Percentiles rank a stretch among this genome's conserved stretches.
phyloP scores from a whole-genome alignment of 2,797 vertebrate genomes.

The Labeo calbasu region DNA sequence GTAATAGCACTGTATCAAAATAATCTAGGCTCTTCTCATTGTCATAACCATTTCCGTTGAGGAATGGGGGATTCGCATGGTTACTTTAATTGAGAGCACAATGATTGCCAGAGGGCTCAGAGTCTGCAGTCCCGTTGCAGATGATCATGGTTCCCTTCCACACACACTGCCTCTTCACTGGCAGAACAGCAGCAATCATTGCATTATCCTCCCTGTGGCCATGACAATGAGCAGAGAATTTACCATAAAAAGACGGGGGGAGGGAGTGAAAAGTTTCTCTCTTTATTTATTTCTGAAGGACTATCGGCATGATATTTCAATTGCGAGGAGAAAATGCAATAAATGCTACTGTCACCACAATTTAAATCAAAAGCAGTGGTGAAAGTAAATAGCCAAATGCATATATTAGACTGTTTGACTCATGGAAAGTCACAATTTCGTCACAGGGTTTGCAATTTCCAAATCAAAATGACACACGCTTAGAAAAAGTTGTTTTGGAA shows the following conservation, averaged over 20 bases:
- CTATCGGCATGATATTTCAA: conserved; percentile 32
- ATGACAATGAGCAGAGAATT: conserved; percentile 40
- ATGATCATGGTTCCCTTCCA: conserved; percentile 52
- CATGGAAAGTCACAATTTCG: background rate
- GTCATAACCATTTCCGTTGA: conserved; percentile 53
- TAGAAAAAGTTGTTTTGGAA: background rate
- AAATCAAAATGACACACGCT: background rate
- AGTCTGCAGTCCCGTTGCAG: conserved; percentile 41
- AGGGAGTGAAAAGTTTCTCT: conserved; percentile 28
- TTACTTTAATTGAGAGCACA: conserved; percentile 58
- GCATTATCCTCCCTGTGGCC: conserved; percentile 47
- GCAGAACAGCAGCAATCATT: conserved; percentile 57
- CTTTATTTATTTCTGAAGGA: background rate
- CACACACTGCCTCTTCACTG: conserved; percentile 42
- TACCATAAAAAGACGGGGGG: conserved; percentile 33
- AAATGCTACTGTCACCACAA: conserved; percentile 13
- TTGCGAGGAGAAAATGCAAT: conserved; percentile 25
- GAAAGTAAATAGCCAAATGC: conserved; percentile 17
- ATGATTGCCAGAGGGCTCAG: conserved; percentile 46
- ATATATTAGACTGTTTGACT: background rate
- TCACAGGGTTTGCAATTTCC: background rate
- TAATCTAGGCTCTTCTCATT: conserved; percentile 47
- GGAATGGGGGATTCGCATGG: conserved; percentile 44
- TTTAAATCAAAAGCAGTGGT: conserved; percentile 27
- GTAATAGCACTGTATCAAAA: conserved; percentile 15